Base-by-base conservation (phyloP, 2,113 vertebrate species). In the Cyanocitta stelleri region DNA sequence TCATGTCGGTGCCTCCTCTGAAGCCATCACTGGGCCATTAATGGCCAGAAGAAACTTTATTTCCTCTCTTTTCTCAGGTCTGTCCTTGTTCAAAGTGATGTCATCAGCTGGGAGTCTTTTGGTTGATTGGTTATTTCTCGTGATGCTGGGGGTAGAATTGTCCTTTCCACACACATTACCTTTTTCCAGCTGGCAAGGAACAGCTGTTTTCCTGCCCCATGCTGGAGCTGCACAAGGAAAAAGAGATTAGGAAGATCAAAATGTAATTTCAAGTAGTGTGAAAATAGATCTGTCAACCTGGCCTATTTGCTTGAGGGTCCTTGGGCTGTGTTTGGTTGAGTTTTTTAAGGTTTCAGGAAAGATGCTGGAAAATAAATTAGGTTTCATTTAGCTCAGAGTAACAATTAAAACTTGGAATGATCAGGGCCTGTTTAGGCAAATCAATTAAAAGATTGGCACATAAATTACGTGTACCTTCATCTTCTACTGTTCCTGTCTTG, bases 331-430 rank as follows among this genome's bases (percentile, higher is more conserved):
- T 30, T 79, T 82, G 24, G 6, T 56, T 91, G 71, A 30, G 7
- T 1, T 74, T 91, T 88, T 85, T 55, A 82, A 69, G 85, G 44
- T 61, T 66, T 82, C 77, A 64, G 62, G 52, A 79, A 86, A 92
- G n/a, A 69, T 35, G 55, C 62, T 87, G 56, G 67, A 85, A 92
- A 90, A 85, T n/a, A 91, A 95, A 94, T 69, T 52, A 90, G 90
- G 41, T 93, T 94, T 80, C 24, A 15, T 85, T 80, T 92, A 77
- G 78, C 87, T 96, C 55, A 89, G 74, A 94, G 87, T 91, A 55
- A 93, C 56, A 96, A 94, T 94, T 91, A 96, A 93, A 83, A 87
- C 63, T 83, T 95, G 85, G 84, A 95, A 79, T 67, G 85, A 66
- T 59, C 72, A 67, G 49, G 35, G n/a, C 18, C 22, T 46, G 49